Evolutionary conservation across 2,888 invertebrate species (phyloP), one percentile per base, ranked within the genome.

Genomic region (Cantharis rufa): DNA sequence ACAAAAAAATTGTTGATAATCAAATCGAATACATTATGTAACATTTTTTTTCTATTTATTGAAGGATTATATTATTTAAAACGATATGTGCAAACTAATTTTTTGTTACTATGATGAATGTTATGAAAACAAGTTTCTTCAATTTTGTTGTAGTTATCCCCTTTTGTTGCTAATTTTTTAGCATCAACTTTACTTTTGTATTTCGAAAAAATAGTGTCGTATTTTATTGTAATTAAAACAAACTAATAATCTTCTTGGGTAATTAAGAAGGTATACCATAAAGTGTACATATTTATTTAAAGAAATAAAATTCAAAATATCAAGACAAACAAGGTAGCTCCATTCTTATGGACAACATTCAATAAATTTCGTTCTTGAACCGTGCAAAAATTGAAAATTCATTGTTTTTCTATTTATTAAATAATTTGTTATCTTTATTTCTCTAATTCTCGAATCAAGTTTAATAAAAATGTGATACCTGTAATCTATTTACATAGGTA

Each of bases 401-500:
- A 66, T 15, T 27, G 64, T 72, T 66, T 66, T 61, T 24, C 10
- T 71, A 74, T 68, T 27, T 62, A 62, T 72, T 72, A 62, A 72
- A 64, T 63, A 75, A 78, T 72, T 75, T 70, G 78, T 78, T 76
- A 72, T 7, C 48, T 48, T 48, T 48, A n/a, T 78, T 71, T 74
- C 71, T 71, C 62, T 75, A 78, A 76, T 62, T 72, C 66, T 72
- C 78, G 74, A 75, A 78, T 73, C 48, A 81, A 80, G 78, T 81
- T 78, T 80, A 80, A 81, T 80, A 84, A 85, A 28, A 84, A 82
- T 85, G 85, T 85, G 85, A 85, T 85, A 85, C 85, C 85, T 85
- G 84, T 84, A 81, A 83, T 81, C 83, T 84, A 83, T 81, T 83
- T 84, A 71, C 75, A 76, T 79, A 85, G 84, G 84, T 85, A 84